Conservation (phyloP, 1,140 invertebrate genomes). For the fruit fly (Drosophila melanogaster) region Release_6_plus_ISO1_MT NT_037436.4:3753001-3753500, state of each 20-base stretch:
- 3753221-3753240: not conserved
- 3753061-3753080: conserved; percentile 12
- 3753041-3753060: conserved; percentile 57
- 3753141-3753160: conserved; percentile 38
- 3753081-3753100: conserved; percentile 72
- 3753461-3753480: conserved; percentile 55
- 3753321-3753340: no score
- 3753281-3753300: not conserved
- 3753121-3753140: conserved; percentile 30
- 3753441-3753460: conserved; percentile 44
- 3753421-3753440: conserved; percentile 42
- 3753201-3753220: conserved; percentile 6
- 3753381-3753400: conserved; percentile 24
- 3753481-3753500: conserved; percentile 66
- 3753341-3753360: not conserved
- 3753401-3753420: conserved; percentile 51
- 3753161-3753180: conserved; percentile 52
- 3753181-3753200: conserved; percentile 41
- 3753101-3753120: conserved; percentile 30
- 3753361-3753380: conserved; percentile 12
- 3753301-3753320: not conserved
- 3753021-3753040: conserved; percentile 25
- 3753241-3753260: no score
- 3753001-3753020: conserved; percentile 5
- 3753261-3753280: no score